A percentile compares a stretch with the other conserved stretches of the same genome.
Evolutionary conservation across 2,888 invertebrate species (phyloP).

Genomic region (Pristionchus fissidentatus): DNA sequence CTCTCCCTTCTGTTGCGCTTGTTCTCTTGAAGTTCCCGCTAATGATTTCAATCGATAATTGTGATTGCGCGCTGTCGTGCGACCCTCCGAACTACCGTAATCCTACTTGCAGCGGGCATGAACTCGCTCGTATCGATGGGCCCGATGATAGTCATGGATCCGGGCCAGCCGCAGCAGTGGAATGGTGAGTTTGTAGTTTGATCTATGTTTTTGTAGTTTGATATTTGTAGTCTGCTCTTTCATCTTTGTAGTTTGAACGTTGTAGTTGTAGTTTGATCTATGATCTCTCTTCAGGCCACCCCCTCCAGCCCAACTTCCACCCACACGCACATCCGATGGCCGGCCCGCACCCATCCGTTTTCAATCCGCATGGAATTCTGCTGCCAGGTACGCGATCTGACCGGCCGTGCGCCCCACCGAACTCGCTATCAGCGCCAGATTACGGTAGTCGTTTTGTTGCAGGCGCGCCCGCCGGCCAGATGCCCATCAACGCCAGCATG

Average conservation of each 20-base stretch:
- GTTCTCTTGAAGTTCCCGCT: constrained; percentile 24
- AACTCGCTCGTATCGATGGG: constrained; percentile 65
- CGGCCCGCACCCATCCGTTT: neutral
- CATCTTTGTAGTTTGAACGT: constrained; percentile 13
- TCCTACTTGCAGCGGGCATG: constrained; percentile 48
- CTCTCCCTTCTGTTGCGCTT: neutral
- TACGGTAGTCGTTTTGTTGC: constrained; percentile 28
- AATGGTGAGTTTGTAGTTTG: constrained; percentile 30
- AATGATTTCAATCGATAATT: neutral
- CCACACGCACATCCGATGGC: neutral
- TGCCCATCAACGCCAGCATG: constrained; percentile 62
- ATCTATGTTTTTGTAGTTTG: neutral
- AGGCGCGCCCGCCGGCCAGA: constrained; percentile 47
- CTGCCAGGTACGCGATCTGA: constrained; percentile 6
- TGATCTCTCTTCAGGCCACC: constrained; percentile 10
- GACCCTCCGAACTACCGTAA: neutral
- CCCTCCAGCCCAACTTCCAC: neutral
- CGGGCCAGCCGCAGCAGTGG: constrained; percentile 24
- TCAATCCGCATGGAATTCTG: constrained; percentile 6
- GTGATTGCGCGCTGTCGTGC: neutral
- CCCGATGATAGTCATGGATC: constrained; percentile 59
- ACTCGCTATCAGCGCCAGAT: neutral
- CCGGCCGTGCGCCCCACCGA: neutral
- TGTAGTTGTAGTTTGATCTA: constrained; percentile 11
- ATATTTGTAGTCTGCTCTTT: constrained; percentile 28